Percentiles rank a stretch among this genome's conserved stretches.
Evolutionary conservation across 64 coral and sea anemone species (phyloP).

Genomic region (Astreopora myriophthalma): DNA sequence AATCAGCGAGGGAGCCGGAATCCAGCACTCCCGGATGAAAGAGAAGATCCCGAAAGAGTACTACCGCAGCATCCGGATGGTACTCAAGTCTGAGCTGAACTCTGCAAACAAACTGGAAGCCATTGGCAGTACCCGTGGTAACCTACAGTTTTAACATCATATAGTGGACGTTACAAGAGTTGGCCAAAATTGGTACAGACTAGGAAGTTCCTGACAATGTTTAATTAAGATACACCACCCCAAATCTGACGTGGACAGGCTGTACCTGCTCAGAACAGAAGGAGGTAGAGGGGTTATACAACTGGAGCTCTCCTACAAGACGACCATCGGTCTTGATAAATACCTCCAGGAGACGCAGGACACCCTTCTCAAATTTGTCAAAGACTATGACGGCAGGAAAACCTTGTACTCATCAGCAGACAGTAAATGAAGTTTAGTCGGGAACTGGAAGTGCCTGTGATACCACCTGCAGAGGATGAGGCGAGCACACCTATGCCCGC

Average conservation of each 20-base stretch:
- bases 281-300: neutral
- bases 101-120: neutral
- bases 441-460: neutral
- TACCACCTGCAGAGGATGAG: neutral
- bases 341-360: neutral
- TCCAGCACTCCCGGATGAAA: neutral
- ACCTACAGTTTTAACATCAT: neutral
- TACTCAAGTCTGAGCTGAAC: neutral
- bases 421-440: neutral
- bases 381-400: neutral
- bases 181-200: neutral
- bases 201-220: neutral
- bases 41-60: conserved; percentile 13
- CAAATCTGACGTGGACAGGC: neutral
- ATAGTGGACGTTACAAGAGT: neutral
- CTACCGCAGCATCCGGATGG: neutral
- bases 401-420: neutral
- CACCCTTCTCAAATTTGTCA: neutral
- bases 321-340: neutral
- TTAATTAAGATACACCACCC: neutral
- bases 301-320: neutral
- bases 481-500: neutral
- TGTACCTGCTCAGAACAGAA: neutral
- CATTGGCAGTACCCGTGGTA: neutral
- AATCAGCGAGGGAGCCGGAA: neutral